Base-by-base conservation (phyloP, 2,797 vertebrate species). In the Gallinago stenura region DNA sequence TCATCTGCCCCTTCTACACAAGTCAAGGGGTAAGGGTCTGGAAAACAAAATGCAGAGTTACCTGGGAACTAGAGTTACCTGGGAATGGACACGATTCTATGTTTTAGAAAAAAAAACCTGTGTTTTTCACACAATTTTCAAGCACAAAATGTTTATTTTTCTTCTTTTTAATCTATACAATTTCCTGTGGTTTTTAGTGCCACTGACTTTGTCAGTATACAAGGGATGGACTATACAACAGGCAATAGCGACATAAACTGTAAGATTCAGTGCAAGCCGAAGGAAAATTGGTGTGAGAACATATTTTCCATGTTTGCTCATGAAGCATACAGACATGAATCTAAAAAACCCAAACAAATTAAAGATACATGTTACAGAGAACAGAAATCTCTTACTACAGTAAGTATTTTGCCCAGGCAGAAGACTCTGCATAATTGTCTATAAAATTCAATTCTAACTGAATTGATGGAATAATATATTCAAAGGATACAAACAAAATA, bases 111-210 rank as follows among this genome's bases (percentile, higher is more conserved):
- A 43, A 43, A 43, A 18, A 43, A 17, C 89, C 92, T 92, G 90
- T 73, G 95, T 94, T 93, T 95, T 96, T 95, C 95, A 98, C 97
- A 97, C 93, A 64, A 41, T 96, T 95, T 98, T 99, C 98, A 98
- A 99, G 99, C 99, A 99, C 98, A 99, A 99, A 99, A 98, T 98
- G 98, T 99, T 99, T 99, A 99, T 99, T 99, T 99, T 98, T 98
- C 95, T 98, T 96, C 98, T 98, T 98, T 98, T 98, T 98, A 97
- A 98, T 98, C 98, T 98, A 82, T 98, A 99, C 98, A 99, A 93
- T 98, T 97, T 98, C 97, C 98, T 28, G 96, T 98, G 98, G 97
- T 95, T 93, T 97, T 98, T 98, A 98, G 98, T 98, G 98, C 98
- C 98, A 98, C 97, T 98, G 98, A 97, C 98, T 97, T 97, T 95